Percentiles rank a stretch among this genome's conserved stretches.
Conservation (phyloP, 2,113 vertebrate species). For the Alces alces region DNA sequence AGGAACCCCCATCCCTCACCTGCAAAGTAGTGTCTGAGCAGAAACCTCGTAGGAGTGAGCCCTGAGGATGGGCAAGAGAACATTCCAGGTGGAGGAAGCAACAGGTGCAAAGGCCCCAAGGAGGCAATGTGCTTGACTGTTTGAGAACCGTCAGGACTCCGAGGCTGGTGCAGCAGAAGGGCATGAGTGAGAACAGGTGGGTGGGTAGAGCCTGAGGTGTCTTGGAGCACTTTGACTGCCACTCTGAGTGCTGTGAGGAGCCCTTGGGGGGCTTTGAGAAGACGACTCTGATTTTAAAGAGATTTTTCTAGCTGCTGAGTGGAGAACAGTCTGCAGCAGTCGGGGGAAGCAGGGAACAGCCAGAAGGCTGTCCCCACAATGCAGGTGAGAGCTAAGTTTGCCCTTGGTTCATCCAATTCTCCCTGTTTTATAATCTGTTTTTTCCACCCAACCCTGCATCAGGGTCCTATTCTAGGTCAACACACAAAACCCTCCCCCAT, state of each 20-base stretch:
- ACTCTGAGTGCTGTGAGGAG: neutral
- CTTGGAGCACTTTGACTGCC: neutral
- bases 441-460: neutral
- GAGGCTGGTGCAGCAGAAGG: neutral
- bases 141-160: neutral
- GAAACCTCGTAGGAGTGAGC: neutral
- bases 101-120: neutral
- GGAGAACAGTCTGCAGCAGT: neutral
- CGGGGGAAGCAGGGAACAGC: rapidly evolving
- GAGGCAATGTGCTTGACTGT: neutral
- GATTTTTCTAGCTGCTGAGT: neutral
- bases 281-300: neutral
- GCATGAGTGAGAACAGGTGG: no score
- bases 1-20: neutral
- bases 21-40: neutral
- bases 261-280: neutral
- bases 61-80: neutral
- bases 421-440: neutral
- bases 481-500: neutral
- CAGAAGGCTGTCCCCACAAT: rapidly evolving
- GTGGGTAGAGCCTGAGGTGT: neutral
- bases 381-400: neutral
- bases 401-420: rapidly evolving
- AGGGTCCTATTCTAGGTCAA: neutral
- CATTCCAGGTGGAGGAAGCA: neutral